phyloP scores from a whole-genome alignment of 2,888 invertebrate genomes.

The Hoplodrina blanda region DNA sequence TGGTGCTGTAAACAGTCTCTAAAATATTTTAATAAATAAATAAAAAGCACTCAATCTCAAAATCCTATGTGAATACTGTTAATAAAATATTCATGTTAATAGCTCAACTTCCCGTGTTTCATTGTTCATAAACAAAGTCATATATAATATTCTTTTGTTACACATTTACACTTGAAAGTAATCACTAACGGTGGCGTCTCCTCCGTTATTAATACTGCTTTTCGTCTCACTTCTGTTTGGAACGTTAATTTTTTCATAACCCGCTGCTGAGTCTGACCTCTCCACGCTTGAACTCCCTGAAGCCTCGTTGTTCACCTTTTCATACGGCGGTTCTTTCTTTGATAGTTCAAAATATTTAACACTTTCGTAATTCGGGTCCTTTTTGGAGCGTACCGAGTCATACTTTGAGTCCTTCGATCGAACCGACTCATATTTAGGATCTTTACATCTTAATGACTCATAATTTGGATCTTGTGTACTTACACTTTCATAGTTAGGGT shows the following conservation, averaged over 20 bases:
- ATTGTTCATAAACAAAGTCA: conserved; percentile 56
- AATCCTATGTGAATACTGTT: conserved; percentile 72
- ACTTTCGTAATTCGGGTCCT: conserved; percentile 95
- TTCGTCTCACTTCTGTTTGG: conserved; percentile 78
- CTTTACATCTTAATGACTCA: conserved; percentile 91
- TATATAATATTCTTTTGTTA: conserved; percentile 51
- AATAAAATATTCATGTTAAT: conserved; percentile 71
- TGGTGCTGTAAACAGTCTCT: conserved; percentile 79
- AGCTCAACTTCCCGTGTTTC: conserved; percentile 63
- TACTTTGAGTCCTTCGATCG: conserved; percentile 92
- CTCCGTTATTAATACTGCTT: conserved; percentile 85
- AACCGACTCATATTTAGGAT: conserved; percentile 91
- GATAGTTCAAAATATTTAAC: conserved; percentile 93
- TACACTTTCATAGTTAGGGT: conserved; percentile 93
- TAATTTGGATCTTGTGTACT: conserved; percentile 92
- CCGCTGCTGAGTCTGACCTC: conserved; percentile 84
- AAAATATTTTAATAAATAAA: conserved; percentile 78
- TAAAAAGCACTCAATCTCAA: conserved; percentile 83
- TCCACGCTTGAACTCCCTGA: conserved; percentile 71
- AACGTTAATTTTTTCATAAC: conserved; percentile 85
- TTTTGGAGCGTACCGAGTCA: conserved; percentile 92
- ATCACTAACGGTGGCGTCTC: conserved; percentile 83
- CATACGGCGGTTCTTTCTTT: conserved; percentile 92
- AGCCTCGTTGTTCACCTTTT: conserved; percentile 88
- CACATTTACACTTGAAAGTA: conserved; percentile 86